phyloP scores from a whole-genome alignment of 2,888 invertebrate species.

The Glyphotaelius pellucidus region DNA sequence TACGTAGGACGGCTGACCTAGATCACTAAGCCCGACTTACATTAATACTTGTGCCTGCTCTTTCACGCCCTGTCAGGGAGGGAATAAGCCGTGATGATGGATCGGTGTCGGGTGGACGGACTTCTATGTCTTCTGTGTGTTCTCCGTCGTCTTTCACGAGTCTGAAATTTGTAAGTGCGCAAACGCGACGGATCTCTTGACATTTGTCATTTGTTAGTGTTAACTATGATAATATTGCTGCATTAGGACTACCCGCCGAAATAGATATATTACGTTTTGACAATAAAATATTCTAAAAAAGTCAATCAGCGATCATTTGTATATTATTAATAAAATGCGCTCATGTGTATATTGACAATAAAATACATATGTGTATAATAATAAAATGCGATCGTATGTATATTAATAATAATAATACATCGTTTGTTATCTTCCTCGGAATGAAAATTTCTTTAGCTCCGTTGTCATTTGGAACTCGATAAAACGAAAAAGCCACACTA shows the following conservation, averaged over 20 bases:
- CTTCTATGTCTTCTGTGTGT: background rate
- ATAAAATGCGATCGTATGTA: too few relatives aligned
- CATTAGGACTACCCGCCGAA: background rate
- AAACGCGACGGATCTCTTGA: background rate
- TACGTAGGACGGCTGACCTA: conserved; percentile 22
- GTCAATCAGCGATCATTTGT: background rate
- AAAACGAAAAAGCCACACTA: too few relatives aligned
- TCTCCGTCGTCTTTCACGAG: background rate
- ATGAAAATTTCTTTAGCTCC: too few relatives aligned
- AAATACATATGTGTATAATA: too few relatives aligned
- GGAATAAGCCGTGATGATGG: background rate
- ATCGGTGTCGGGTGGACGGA: background rate
- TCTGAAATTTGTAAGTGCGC: background rate
- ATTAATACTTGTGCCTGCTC: background rate
- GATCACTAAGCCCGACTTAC: background rate
- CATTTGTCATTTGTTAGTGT: background rate
- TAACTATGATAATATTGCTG: background rate
- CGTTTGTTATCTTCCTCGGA: too few relatives aligned
- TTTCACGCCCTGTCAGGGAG: background rate
- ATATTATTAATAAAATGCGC: too few relatives aligned
- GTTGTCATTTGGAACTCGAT: too few relatives aligned
- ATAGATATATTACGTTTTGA: background rate
- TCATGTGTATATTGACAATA: too few relatives aligned
- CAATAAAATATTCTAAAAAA: background rate
- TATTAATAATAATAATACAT: too few relatives aligned